A percentile compares a stretch with the other conserved stretches of the same genome.
Conservation (phyloP, 2,797 vertebrate species). For the Acrocephalus scirpaceus region DNA sequence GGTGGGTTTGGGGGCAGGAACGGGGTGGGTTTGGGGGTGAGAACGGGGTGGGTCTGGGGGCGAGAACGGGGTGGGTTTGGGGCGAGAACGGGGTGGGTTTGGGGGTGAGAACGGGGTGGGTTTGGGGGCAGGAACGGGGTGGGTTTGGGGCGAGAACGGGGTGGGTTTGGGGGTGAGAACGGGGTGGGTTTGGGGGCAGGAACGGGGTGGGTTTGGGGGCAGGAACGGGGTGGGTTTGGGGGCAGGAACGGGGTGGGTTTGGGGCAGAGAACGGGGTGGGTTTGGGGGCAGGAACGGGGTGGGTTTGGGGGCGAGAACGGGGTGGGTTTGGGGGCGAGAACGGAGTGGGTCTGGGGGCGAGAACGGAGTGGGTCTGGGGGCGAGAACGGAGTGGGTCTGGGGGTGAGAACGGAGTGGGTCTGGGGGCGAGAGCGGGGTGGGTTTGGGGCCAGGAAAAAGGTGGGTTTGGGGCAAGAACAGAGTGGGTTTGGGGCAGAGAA, state of each 20-base stretch:
- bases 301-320: too few species aligned
- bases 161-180: not conserved
- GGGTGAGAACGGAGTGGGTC: accelerated
- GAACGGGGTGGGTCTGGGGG: too few species aligned
- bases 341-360: too few species aligned
- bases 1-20: accelerated
- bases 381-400: too few species aligned
- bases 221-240: too few species aligned
- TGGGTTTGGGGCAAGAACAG: accelerated
- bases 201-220: not conserved
- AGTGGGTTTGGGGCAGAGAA: not conserved
- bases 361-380: too few species aligned
- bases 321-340: accelerated
- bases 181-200: not conserved
- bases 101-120: accelerated
- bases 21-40: too few species aligned
- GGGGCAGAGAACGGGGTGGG: not conserved
- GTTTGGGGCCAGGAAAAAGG: accelerated
- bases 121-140: accelerated
- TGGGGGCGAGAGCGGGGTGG: accelerated
- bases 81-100: not conserved
- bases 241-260: not conserved
- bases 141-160: accelerated
- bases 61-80: too few species aligned
- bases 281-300: too few species aligned